These are phyloP conservation scores for Leuciscus idus DNA, from an alignment of 2,113 vertebrate genomes.

Conservation along the genomic window DNA sequence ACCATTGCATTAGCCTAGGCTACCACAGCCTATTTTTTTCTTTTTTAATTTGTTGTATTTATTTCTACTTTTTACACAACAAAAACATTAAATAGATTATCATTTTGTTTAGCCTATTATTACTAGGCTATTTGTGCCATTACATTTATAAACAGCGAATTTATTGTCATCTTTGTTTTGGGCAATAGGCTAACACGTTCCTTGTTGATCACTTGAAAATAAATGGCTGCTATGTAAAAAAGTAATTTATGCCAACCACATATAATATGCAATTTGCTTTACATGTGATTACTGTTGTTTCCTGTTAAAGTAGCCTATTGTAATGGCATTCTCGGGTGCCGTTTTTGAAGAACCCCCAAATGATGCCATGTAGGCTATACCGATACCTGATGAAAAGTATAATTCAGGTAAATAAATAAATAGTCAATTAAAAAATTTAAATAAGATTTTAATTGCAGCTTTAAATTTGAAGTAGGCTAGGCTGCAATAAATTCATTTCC, in stretches of 20 bases:
- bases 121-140: not conserved
- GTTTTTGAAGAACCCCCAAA: not conserved
- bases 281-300: no score
- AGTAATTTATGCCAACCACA: no score
- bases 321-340: not conserved
- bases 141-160: not conserved
- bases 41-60: not conserved
- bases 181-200: no score
- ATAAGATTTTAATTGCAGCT: not conserved
- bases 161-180: no score
- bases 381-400: not conserved
- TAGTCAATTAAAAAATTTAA: not conserved
- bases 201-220: no score
- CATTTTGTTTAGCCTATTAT: not conserved
- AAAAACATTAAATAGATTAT: not conserved
- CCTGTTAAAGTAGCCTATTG: not conserved
- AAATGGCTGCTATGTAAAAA: no score
- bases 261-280: no score
- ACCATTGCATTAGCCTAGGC: no score
- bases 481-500: not conserved
- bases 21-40: no score
- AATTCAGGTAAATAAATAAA: not conserved
- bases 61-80: not conserved
- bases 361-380: not conserved
- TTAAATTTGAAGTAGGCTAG: not conserved